A percentile compares a stretch with the other conserved stretches of the same genome.
Conservation (phyloP, 2,113 vertebrate species). For the Pituophis catenifer region DNA sequence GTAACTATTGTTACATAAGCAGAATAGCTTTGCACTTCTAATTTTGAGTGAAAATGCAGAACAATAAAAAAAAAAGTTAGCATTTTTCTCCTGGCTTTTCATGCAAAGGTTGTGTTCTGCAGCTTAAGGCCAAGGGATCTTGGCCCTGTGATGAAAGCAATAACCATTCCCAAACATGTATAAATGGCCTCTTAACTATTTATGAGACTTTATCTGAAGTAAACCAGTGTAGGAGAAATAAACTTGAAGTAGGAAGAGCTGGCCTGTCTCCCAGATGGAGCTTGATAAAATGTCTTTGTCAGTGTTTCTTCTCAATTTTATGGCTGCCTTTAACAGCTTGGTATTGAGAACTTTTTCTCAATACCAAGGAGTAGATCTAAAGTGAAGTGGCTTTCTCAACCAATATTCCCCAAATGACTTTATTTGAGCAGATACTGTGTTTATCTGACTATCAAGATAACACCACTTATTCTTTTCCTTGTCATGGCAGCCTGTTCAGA, state of each 20-base stretch:
- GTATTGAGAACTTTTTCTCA: slow-evolving; percentile 78
- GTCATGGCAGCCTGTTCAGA: slow-evolving; percentile 69
- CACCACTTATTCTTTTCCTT: slow-evolving; percentile 72
- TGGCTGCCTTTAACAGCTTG: slow-evolving; percentile 82
- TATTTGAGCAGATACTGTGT: slow-evolving; percentile 79
- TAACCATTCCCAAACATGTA: slow-evolving; percentile 71
- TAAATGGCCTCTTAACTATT: slow-evolving; percentile 82
- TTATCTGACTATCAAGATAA: slow-evolving; percentile 94
- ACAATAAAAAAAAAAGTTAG: background rate
- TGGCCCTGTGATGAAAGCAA: slow-evolving; percentile 66
- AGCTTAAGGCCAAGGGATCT: slow-evolving; percentile 48
- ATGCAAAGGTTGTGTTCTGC: slow-evolving; percentile 60
- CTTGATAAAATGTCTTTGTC: slow-evolving; percentile 74
- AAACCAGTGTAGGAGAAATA: slow-evolving; percentile 81
- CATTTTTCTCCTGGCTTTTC: slow-evolving; percentile 34
- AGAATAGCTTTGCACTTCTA: background rate
- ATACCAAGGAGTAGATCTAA: slow-evolving; percentile 62
- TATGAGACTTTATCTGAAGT: slow-evolving; percentile 82
- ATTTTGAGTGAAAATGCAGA: background rate
- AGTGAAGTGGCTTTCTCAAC: slow-evolving; percentile 80
- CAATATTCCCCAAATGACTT: slow-evolving; percentile 76
- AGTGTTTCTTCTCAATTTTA: slow-evolving; percentile 80
- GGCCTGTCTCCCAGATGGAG: slow-evolving; percentile 72
- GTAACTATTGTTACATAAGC: background rate
- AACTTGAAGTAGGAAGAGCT: slow-evolving; percentile 83